phyloP scores from a whole-genome alignment of 2,888 invertebrate genomes.

The Plemyria rubiginata region DNA sequence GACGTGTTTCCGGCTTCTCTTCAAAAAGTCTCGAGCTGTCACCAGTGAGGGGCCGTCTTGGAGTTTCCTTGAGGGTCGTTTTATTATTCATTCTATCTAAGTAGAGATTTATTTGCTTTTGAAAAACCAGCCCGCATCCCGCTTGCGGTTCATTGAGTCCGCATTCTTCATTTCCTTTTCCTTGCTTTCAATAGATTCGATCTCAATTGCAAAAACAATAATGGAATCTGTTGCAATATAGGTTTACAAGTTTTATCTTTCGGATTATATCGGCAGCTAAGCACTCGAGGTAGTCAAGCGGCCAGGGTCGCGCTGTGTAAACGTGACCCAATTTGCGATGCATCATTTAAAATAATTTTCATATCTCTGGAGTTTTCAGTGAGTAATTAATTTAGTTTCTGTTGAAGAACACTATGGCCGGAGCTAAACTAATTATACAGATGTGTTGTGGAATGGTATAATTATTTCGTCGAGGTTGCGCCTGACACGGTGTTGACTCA shows the following conservation, averaged over 20 bases:
- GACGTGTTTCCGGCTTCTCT: slow-evolving; percentile 81
- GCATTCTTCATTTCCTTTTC: slow-evolving; percentile 32
- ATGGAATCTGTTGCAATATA: slow-evolving; percentile 29
- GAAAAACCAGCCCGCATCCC: slow-evolving; percentile 44
- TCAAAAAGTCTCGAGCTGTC: slow-evolving; percentile 81
- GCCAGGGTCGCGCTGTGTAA: slow-evolving; percentile 42
- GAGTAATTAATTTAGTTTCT: slow-evolving; percentile 31
- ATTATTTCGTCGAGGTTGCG: slow-evolving; percentile 1
- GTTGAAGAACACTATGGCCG: slow-evolving; percentile 18
- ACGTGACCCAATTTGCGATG: slow-evolving; percentile 38
- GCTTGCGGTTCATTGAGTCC: slow-evolving; percentile 41
- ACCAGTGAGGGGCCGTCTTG: slow-evolving; percentile 72
- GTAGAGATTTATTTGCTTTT: slow-evolving; percentile 70
- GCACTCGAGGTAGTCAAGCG: slow-evolving; percentile 35
- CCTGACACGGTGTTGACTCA: neutral
- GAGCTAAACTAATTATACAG: slow-evolving; percentile 28
- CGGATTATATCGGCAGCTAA: slow-evolving; percentile 35
- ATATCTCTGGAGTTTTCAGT: slow-evolving; percentile 27
- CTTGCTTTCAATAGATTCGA: slow-evolving; percentile 15
- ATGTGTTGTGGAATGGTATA: slow-evolving; percentile 8
- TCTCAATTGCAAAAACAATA: slow-evolving; percentile 23
- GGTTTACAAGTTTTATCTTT: slow-evolving; percentile 41
- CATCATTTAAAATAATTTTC: slow-evolving; percentile 35
- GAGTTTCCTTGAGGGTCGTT: slow-evolving; percentile 79
- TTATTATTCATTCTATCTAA: slow-evolving; percentile 71